phyloP scores from a whole-genome alignment of 2,888 invertebrate species.

The Drosophila recens region DNA sequence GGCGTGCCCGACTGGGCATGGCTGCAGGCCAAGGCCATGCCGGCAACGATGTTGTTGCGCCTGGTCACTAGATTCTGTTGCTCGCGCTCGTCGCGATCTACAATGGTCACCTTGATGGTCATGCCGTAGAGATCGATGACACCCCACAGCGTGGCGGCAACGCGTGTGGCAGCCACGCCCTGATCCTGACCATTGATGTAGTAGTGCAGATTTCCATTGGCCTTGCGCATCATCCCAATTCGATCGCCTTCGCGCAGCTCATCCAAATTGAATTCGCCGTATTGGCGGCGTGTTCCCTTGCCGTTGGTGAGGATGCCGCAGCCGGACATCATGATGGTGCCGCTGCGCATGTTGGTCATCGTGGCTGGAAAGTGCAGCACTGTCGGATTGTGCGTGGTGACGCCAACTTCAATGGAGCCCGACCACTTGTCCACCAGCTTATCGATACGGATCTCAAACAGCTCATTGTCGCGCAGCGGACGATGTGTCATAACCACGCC shows the following conservation, averaged over 20 bases:
- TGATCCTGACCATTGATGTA: slow-evolving; percentile 97
- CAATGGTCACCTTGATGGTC: slow-evolving; percentile 95
- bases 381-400: slow-evolving; percentile 96
- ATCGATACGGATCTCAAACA: slow-evolving; percentile 98
- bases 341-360: slow-evolving; percentile 97
- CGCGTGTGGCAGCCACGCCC: slow-evolving; percentile 94
- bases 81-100: slow-evolving; percentile 92
- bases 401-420: slow-evolving; percentile 90
- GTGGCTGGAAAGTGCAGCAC: slow-evolving; percentile 97
- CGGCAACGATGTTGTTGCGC: slow-evolving; percentile 87
- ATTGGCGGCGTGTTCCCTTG: slow-evolving; percentile 96
- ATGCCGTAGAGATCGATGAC: slow-evolving; percentile 98
- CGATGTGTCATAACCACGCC: slow-evolving; percentile 98
- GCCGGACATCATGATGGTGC: slow-evolving; percentile 98
- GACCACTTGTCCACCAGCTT: slow-evolving; percentile 98
- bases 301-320: slow-evolving; percentile 98
- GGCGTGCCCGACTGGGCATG: slow-evolving; percentile 74
- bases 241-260: slow-evolving; percentile 96
- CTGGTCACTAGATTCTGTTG: slow-evolving; percentile 91
- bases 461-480: slow-evolving; percentile 93
- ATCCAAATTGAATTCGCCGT: slow-evolving; percentile 97
- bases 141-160: slow-evolving; percentile 94
- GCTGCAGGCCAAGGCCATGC: slow-evolving; percentile 52
- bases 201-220: slow-evolving; percentile 94
- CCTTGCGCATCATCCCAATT: slow-evolving; percentile 95